phyloP scores from a whole-genome alignment of 2,113 vertebrate genomes.

The Nyctibius bracteatus region DNA sequence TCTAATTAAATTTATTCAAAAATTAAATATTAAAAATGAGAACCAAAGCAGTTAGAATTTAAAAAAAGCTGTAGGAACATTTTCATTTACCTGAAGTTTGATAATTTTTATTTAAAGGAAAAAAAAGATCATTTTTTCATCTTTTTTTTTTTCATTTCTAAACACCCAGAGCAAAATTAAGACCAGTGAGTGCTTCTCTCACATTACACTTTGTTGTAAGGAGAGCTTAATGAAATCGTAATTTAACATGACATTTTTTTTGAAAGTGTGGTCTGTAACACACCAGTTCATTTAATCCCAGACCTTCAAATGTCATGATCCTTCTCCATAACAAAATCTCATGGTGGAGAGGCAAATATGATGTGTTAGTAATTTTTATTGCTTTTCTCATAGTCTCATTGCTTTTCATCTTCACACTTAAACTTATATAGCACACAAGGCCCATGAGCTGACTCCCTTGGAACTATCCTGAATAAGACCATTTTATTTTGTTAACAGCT shows the following conservation, averaged over 20 bases:
- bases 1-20: background rate
- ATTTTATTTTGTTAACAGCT: background rate
- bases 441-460: background rate
- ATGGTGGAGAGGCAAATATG: background rate
- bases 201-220: background rate
- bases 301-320: background rate
- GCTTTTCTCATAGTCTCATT: background rate
- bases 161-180: background rate
- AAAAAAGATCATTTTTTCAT: accelerated
- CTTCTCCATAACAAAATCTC: background rate
- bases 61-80: accelerated
- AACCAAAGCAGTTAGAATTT: background rate
- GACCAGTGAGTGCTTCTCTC: background rate
- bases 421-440: background rate
- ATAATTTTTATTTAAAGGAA: background rate
- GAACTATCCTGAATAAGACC: background rate
- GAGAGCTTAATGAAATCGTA: background rate
- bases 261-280: background rate
- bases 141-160: background rate
- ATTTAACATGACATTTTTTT: background rate
- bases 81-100: background rate
- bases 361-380: background rate
- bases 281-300: background rate
- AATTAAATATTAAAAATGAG: background rate
- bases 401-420: background rate